Percentiles rank a stretch among this genome's conserved stretches.
Conservation (phyloP, 2,888 invertebrate species). For the Polyploca ridens region DNA sequence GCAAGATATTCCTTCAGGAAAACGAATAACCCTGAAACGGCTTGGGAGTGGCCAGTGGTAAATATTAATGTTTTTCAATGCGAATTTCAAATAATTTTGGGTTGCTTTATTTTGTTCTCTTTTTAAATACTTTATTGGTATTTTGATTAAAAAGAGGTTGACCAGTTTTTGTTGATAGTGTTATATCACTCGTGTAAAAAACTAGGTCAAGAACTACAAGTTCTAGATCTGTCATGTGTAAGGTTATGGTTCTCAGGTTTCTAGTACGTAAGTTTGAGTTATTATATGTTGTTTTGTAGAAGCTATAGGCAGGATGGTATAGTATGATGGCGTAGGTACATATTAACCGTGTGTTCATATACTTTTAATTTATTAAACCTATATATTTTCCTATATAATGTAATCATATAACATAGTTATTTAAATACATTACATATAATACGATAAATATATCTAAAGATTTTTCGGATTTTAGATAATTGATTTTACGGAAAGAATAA, state of each 20-base stretch:
- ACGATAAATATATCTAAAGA: no score
- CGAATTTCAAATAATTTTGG: not conserved
- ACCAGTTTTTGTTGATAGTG: not conserved
- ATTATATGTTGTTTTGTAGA: not conserved
- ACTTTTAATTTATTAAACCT: no score
- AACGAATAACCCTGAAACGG: not conserved
- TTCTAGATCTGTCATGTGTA: slow-evolving; percentile 12
- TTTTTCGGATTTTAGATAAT: no score
- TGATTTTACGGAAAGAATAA: no score
- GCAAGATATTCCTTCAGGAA: not conserved
- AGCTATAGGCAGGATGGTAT: not conserved
- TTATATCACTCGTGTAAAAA: not conserved
- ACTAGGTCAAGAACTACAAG: slow-evolving; percentile 26
- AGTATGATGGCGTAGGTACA: no score
- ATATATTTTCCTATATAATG: no score
- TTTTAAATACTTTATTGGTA: not conserved
- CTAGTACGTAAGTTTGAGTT: not conserved
- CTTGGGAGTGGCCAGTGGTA: slow-evolving; percentile 8
- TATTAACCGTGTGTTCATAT: no score
- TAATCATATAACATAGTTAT: no score
- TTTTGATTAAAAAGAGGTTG: not conserved
- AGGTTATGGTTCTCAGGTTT: not conserved
- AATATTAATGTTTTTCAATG: not conserved
- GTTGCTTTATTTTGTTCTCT: not conserved
- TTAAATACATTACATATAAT: no score